A percentile compares a stretch with the other conserved stretches of the same genome.
These are phyloP conservation scores for Amorpha juglandis DNA, from an alignment of 2,888 invertebrate species.

Conservation along the genomic window DNA sequence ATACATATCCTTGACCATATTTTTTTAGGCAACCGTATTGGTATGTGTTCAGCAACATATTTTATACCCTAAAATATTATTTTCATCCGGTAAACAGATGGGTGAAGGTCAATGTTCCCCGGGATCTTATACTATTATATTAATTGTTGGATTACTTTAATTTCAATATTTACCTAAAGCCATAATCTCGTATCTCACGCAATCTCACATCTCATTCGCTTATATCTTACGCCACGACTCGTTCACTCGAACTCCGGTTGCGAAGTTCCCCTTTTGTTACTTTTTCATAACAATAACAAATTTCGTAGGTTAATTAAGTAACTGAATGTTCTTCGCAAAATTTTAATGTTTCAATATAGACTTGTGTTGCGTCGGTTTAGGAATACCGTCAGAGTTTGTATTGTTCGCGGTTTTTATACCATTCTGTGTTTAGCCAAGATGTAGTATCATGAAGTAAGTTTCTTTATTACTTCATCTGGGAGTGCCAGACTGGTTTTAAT, in stretches of 20 bases:
- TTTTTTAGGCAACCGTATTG: no score
- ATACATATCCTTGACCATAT: no score
- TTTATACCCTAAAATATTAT: no score
- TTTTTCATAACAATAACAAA: conserved; percentile 74
- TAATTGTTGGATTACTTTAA: no score
- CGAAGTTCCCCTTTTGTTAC: conserved; percentile 59
- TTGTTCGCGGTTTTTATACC: conserved; percentile 8
- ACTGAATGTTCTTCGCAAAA: conserved; percentile 57
- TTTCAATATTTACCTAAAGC: no score
- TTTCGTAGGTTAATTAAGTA: conserved; percentile 69
- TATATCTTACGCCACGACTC: conserved; percentile 30
- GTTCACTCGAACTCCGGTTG: conserved; percentile 46
- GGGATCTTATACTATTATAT: no score
- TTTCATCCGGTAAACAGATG: no score
- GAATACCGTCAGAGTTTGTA: conserved; percentile 36
- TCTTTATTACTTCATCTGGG: not conserved
- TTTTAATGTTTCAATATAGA: conserved; percentile 54
- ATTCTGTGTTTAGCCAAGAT: not conserved
- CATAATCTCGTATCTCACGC: no score
- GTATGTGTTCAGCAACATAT: no score
- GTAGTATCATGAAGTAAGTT: not conserved
- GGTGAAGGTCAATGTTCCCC: no score
- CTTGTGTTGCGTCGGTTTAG: conserved; percentile 46
- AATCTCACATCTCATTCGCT: conserved; percentile 1
- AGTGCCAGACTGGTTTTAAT: not conserved